Evolutionary conservation across 2,113 vertebrate genomes (phyloP).

Genomic region (Eulacestoma nigropectus): DNA sequence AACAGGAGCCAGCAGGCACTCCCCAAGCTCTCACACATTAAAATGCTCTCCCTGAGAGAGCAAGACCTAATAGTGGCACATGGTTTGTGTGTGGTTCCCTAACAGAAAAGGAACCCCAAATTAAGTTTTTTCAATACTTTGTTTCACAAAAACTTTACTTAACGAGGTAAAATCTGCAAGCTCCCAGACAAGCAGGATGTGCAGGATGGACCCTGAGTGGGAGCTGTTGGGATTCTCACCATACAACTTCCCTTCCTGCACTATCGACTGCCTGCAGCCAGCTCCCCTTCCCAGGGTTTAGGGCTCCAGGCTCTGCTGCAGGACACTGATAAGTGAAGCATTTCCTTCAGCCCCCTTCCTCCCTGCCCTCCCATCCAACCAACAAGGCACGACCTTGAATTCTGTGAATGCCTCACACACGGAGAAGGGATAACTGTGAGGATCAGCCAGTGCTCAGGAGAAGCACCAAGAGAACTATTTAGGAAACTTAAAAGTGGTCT

Average conservation of each 20-base stretch:
- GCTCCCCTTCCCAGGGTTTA: not conserved
- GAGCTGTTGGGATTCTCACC: not conserved
- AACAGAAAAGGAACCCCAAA: not conserved
- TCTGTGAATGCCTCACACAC: not conserved
- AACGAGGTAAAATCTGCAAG: not conserved
- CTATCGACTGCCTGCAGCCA: not conserved
- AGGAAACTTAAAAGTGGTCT: not conserved
- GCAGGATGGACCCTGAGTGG: not conserved
- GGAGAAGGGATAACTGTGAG: not conserved
- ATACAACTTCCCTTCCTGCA: not conserved
- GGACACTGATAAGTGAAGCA: not conserved
- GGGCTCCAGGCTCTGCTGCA: not conserved
- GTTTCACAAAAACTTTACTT: not conserved
- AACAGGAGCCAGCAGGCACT: not conserved
- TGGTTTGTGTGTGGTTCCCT: accelerated
- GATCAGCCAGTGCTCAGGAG: not conserved
- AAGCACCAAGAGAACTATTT: not conserved
- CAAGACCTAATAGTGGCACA: not conserved
- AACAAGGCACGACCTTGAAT: not conserved
- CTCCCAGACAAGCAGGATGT: not conserved
- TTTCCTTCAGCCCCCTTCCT: not conserved
- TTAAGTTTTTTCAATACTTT: not conserved
- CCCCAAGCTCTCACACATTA: not conserved
- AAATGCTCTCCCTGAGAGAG: not conserved
- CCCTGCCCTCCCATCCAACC: not conserved